Evolutionary conservation across 2,113 vertebrate species (phyloP).

Genomic region (Gadus chalcogrammus): DNA sequence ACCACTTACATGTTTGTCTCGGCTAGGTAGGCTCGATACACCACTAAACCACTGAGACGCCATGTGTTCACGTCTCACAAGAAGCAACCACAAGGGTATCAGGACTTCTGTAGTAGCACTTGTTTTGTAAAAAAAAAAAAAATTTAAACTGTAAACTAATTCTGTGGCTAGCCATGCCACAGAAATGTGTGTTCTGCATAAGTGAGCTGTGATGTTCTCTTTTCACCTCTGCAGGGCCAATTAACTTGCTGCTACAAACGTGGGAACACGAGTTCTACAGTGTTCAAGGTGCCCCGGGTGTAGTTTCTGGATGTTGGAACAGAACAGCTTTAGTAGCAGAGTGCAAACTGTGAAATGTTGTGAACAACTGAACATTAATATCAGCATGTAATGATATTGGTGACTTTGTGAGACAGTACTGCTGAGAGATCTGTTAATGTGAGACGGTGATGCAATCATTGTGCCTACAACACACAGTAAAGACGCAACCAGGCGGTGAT

Average conservation of each 20-base stretch:
- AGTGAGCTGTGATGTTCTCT: no score
- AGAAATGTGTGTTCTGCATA: neutral
- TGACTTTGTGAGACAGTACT: neutral
- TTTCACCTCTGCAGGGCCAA: no score
- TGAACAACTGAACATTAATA: neutral
- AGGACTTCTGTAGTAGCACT: constrained; percentile 44
- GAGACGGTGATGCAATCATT: neutral
- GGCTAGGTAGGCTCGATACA: neutral
- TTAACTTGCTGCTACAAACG: no score
- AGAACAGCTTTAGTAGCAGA: neutral
- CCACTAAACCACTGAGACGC: neutral
- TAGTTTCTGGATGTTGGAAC: neutral
- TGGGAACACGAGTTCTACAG: no score
- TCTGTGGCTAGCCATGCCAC: neutral
- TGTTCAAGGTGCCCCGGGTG: neutral
- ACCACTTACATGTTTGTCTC: constrained; percentile 9
- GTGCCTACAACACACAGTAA: constrained; percentile 12
- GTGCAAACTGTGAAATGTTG: neutral
- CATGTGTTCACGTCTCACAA: neutral
- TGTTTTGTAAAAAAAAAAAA: constrained; percentile 44
- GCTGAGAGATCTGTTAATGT: neutral
- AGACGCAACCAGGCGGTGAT: constrained; percentile 38
- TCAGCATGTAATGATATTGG: neutral
- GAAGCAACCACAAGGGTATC: constrained; percentile 3
- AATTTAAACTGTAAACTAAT: neutral